Percentiles rank a stretch among this genome's conserved stretches.
Evolutionary conservation across 2,888 invertebrate species (phyloP).

Genomic region (Temnothorax ravouxi): DNA sequence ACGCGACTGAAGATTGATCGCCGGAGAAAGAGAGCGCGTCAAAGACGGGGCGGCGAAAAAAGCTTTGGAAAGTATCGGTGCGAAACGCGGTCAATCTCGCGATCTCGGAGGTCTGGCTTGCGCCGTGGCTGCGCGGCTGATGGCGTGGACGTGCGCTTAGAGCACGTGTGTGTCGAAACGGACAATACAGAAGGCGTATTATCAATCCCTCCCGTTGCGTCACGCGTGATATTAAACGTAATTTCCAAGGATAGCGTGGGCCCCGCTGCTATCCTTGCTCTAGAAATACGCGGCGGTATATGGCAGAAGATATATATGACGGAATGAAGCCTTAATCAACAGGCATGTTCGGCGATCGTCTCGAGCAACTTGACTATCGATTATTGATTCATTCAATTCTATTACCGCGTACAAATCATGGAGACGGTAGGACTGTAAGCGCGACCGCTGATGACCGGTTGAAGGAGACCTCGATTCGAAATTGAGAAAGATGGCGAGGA

Average conservation of each 20-base stretch:
- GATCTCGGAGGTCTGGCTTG: slow-evolving; percentile 28
- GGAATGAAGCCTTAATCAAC: slow-evolving; percentile 21
- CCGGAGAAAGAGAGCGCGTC: slow-evolving; percentile 45
- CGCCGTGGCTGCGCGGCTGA: neutral
- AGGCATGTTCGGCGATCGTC: neutral
- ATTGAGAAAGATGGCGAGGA: neutral
- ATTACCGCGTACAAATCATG: neutral
- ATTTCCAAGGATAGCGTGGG: slow-evolving; percentile 25
- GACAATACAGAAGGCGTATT: slow-evolving; percentile 4
- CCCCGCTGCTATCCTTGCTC: neutral
- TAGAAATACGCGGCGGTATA: slow-evolving; percentile 5
- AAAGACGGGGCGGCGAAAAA: slow-evolving; percentile 44
- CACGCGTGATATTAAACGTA: slow-evolving; percentile 42
- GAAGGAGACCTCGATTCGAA: neutral
- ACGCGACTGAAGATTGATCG: slow-evolving; percentile 41
- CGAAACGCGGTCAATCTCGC: slow-evolving; percentile 50
- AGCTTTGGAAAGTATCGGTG: slow-evolving; percentile 43
- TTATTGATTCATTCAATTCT: slow-evolving; percentile 24
- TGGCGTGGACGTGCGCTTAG: neutral
- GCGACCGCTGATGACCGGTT: neutral
- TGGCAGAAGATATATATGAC: neutral
- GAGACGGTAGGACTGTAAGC: neutral
- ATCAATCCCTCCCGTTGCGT: slow-evolving; percentile 33
- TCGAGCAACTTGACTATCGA: slow-evolving; percentile 2
- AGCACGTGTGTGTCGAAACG: neutral